These are phyloP conservation scores for Rhinichthys osculus DNA, from an alignment of 2,797 vertebrate genomes.

Conservation along the genomic window DNA sequence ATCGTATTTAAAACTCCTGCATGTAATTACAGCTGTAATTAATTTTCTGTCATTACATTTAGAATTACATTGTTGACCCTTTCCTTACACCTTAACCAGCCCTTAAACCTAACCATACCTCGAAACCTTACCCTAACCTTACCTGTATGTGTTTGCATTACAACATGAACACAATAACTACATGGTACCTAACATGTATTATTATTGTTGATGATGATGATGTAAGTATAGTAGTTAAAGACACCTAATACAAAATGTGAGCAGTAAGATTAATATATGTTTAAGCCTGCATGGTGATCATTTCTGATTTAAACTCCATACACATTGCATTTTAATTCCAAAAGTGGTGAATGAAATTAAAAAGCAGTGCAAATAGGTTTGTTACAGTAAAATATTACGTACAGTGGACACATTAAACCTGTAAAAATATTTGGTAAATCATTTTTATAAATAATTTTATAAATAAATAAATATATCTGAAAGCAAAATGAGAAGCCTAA, in stretches of 20 bases:
- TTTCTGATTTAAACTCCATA: not conserved
- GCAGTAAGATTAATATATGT: not conserved
- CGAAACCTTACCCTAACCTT: not conserved
- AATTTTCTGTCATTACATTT: not conserved
- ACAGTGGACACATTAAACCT: not conserved
- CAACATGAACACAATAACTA: not conserved
- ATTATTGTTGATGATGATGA: not conserved
- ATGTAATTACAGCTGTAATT: not conserved
- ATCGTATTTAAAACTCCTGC: not conserved
- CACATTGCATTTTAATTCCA: not conserved
- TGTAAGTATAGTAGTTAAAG: not conserved
- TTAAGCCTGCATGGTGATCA: not conserved
- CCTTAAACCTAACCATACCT: not conserved
- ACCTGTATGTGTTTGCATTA: not conserved
- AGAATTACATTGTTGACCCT: not conserved
- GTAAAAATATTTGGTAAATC: not conserved
- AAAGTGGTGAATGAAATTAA: not conserved
- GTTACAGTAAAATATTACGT: not conserved
- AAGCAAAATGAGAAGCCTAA: not conserved
- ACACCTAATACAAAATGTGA: not conserved
- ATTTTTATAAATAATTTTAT: too few relatives aligned
- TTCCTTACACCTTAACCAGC: not conserved
- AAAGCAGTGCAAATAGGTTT: not conserved
- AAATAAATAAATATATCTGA: not conserved
- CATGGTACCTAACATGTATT: not conserved